Conservation (phyloP, 2,797 vertebrate species). For the Pogonophryne albipinna region DNA sequence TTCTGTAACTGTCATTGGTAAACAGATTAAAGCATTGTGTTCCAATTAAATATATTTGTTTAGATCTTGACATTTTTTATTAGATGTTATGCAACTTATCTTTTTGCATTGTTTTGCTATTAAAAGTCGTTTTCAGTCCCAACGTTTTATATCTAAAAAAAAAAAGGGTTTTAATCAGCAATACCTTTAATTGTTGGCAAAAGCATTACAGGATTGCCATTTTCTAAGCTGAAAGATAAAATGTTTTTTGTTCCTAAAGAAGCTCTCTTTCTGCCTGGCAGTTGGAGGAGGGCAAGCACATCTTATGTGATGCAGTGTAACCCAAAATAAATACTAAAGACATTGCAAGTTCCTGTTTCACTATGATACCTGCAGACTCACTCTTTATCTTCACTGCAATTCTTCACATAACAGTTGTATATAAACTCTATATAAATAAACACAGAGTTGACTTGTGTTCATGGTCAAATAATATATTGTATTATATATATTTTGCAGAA, state of each 20-base stretch:
- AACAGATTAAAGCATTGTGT: neutral
- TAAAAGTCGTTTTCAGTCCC: neutral
- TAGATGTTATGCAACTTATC: neutral
- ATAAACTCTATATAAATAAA: neutral
- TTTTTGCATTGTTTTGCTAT: constrained; percentile 4
- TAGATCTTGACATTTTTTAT: neutral
- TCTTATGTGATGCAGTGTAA: constrained; percentile 2
- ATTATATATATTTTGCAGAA: too few relatives aligned
- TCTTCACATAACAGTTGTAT: constrained; percentile 12
- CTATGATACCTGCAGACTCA: constrained; percentile 16
- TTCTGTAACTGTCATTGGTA: neutral
- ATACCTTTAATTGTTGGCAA: constrained; percentile 5
- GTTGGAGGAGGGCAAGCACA: constrained; percentile 2
- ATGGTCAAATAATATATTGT: neutral
- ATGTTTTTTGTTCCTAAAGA: constrained; percentile 4
- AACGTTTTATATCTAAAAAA: neutral
- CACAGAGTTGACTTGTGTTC: neutral
- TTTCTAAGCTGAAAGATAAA: neutral
- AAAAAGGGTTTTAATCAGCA: neutral
- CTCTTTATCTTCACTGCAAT: constrained; percentile 6
- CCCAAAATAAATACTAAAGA: constrained; percentile 35
- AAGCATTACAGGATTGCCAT: neutral
- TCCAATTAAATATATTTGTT: neutral
- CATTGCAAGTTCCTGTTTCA: constrained; percentile 10
- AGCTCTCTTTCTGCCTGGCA: constrained; percentile 1